These are phyloP conservation scores for Nymphalis polychloros DNA, from an alignment of 2,888 invertebrate genomes.

Conservation along the genomic window DNA sequence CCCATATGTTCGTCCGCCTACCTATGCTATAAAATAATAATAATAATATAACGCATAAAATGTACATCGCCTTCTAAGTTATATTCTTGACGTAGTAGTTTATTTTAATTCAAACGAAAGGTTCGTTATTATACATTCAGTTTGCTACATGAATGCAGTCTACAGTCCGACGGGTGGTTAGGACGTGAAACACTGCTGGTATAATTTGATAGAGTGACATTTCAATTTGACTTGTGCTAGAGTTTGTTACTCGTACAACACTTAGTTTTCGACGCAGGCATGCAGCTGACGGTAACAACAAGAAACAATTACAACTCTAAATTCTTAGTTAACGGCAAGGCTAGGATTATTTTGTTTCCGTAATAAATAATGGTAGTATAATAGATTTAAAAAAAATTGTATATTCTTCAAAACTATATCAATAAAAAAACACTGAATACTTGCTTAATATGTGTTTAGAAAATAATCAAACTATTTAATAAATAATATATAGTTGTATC, in stretches of 20 bases:
- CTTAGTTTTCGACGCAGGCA: constrained; percentile 30
- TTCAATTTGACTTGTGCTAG: constrained; percentile 69
- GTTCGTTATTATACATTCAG: constrained; percentile 26
- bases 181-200: constrained; percentile 30
- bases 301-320: constrained; percentile 21
- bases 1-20: no score
- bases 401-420: no score
- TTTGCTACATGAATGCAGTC: constrained; percentile 28
- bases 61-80: no score
- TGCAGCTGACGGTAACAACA: constrained; percentile 29
- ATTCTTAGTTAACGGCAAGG: constrained; percentile 5
- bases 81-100: background rate
- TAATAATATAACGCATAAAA: no score
- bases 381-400: no score
- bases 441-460: no score
- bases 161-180: constrained; percentile 27
- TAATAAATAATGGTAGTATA: background rate
- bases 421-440: no score
- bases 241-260: constrained; percentile 26
- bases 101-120: constrained; percentile 19
- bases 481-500: background rate
- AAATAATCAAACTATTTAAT: no score
- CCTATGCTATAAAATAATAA: no score
- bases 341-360: background rate
- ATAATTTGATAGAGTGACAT: constrained; percentile 64